Percentiles rank a stretch among this genome's conserved stretches.
Conservation (phyloP, 2,797 vertebrate species). For the Hipposideros larvatus region DNA sequence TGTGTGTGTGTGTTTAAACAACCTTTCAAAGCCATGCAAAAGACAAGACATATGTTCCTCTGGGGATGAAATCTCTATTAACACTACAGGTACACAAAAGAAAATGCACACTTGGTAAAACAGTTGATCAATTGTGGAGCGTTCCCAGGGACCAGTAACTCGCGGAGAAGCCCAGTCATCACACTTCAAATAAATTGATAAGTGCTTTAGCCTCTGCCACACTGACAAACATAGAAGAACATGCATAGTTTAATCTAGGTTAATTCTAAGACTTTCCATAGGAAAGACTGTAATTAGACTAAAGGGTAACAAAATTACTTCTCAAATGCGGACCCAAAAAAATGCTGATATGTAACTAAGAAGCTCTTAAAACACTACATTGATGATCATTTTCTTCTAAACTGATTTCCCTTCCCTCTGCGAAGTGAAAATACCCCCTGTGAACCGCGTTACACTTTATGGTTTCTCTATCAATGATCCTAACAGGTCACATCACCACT, state of each 20-base stretch:
- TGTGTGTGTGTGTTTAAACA: neutral
- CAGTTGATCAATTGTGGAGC: slow-evolving; percentile 61
- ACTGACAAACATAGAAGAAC: neutral
- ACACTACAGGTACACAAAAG: slow-evolving; percentile 60
- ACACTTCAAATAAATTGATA: slow-evolving; percentile 58
- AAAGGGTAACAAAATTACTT: slow-evolving; percentile 60
- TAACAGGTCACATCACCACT: slow-evolving; percentile 55
- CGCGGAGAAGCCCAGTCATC: slow-evolving; percentile 37
- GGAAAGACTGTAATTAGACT: slow-evolving; percentile 49
- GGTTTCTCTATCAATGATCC: slow-evolving; percentile 35
- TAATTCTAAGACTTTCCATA: slow-evolving; percentile 40
- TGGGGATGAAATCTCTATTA: slow-evolving; percentile 37
- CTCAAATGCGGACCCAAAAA: neutral
- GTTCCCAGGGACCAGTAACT: slow-evolving; percentile 53
- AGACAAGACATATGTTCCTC: neutral
- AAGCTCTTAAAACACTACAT: slow-evolving; percentile 25
- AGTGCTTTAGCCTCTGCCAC: slow-evolving; percentile 48
- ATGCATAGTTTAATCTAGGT: slow-evolving; percentile 37
- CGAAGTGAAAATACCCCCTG: slow-evolving; percentile 38
- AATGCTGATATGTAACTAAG: neutral
- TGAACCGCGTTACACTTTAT: slow-evolving; percentile 48
- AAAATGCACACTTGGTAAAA: slow-evolving; percentile 71
- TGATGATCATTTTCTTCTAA: slow-evolving; percentile 46
- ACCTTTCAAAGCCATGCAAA: slow-evolving; percentile 43
- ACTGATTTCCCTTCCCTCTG: slow-evolving; percentile 12